Conservation (phyloP, 2,888 invertebrate genomes). For the Dryocosmus kuriphilus region DNA sequence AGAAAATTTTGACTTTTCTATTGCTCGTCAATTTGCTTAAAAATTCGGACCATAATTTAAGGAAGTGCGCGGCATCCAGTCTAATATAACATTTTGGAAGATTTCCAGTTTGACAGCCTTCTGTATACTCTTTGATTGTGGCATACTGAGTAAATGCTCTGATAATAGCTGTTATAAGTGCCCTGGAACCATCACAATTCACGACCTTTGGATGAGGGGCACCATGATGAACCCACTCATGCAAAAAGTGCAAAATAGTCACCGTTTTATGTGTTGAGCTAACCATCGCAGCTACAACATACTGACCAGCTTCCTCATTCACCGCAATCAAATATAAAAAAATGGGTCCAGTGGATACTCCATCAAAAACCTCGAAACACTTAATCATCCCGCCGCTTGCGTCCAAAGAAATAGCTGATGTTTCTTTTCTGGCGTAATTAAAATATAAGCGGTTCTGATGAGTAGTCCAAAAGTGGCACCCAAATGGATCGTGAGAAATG, state of each 20-base stretch:
- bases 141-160: slow-evolving; percentile 3
- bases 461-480: not conserved
- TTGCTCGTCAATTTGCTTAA: not conserved
- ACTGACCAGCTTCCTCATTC: not conserved
- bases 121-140: not conserved
- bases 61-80: not conserved
- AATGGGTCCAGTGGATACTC: not conserved
- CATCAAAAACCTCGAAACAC: not conserved
- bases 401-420: not conserved
- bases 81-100: not conserved
- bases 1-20: not conserved
- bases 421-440: not conserved
- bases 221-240: not conserved
- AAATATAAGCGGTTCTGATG: not conserved
- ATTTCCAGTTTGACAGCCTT: not conserved
- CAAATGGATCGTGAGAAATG: too few relatives aligned
- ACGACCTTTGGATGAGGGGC: slow-evolving; percentile 4
- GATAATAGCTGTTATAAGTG: not conserved
- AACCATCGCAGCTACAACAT: not conserved
- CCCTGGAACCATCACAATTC: slow-evolving; percentile 3
- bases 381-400: not conserved
- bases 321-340: slow-evolving; percentile 17
- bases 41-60: not conserved
- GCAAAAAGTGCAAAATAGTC: not conserved
- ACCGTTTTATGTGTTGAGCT: not conserved